phyloP scores from a whole-genome alignment of 2,113 vertebrate genomes.

The Sterna hirundo region DNA sequence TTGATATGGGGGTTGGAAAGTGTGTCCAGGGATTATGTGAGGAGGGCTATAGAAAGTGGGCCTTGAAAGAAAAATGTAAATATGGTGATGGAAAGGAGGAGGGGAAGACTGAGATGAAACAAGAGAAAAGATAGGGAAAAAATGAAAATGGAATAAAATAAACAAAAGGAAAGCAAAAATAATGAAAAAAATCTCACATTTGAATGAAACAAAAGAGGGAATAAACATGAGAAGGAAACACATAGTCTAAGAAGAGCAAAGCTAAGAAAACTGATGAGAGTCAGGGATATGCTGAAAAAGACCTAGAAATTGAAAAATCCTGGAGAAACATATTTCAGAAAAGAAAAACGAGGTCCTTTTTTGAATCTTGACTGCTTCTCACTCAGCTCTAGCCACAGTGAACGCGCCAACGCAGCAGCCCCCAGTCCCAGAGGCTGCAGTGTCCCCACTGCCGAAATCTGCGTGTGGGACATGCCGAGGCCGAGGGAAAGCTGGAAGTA shows the following conservation, averaged over 20 bases:
- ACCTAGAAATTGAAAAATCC: background rate
- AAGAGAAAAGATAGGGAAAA: background rate
- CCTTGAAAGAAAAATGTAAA: constrained; percentile 39
- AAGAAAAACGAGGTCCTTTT: background rate
- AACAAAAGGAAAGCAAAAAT: background rate
- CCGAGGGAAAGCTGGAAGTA: constrained; percentile 39
- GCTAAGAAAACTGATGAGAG: background rate
- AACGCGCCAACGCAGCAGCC: accelerated
- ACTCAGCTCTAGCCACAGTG: background rate
- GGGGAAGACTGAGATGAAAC: background rate
- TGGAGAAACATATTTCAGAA: background rate
- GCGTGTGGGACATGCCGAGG: background rate
- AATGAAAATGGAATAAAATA: background rate
- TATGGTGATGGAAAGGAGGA: background rate
- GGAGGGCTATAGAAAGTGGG: constrained; percentile 1
- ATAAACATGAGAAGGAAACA: background rate
- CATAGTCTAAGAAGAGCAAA: background rate
- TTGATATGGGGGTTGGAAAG: background rate
- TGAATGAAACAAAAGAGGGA: background rate
- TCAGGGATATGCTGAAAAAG: background rate
- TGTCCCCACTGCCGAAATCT: background rate
- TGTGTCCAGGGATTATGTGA: constrained; percentile 17
- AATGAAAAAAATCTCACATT: background rate
- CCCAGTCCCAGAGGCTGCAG: background rate
- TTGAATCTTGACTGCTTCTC: background rate